phyloP scores from a whole-genome alignment of 1,140 invertebrate species.

The Lethocerus indicus region DNA sequence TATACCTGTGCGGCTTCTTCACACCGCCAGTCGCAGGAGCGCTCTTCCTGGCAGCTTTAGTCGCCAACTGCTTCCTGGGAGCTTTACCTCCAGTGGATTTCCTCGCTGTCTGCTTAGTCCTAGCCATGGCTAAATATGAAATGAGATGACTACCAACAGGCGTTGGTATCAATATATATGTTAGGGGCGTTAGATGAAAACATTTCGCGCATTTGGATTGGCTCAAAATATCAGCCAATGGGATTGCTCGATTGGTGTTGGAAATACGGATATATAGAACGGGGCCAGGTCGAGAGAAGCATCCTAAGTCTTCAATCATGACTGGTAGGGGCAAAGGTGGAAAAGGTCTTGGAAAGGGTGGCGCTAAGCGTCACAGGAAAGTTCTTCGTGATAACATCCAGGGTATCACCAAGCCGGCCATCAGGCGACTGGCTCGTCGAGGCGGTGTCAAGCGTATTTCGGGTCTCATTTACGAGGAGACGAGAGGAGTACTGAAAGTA shows the following conservation, averaged over 20 bases:
- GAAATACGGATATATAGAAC: background rate
- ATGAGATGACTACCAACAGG: no score
- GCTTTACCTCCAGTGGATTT: conserved; percentile 75
- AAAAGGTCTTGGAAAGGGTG: conserved; percentile 48
- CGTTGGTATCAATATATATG: no score
- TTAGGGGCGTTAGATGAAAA: no score
- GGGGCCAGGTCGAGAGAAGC: background rate
- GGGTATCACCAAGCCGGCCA: conserved; percentile 51
- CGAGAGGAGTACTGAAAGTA: conserved; percentile 44
- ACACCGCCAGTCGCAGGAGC: conserved; percentile 56
- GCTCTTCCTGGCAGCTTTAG: conserved; percentile 57
- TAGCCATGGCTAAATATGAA: conserved; percentile 42
- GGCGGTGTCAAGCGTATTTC: conserved; percentile 57
- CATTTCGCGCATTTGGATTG: no score
- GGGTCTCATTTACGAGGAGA: conserved; percentile 38
- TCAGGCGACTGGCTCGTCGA: conserved; percentile 37
- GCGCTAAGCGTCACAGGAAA: conserved; percentile 49
- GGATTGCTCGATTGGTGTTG: background rate
- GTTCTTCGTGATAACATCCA: conserved; percentile 55
- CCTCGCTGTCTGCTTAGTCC: conserved; percentile 79
- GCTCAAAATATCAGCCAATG: no score
- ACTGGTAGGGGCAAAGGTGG: conserved; percentile 46
- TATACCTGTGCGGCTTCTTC: conserved; percentile 58
- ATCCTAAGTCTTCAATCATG: conserved; percentile 27
- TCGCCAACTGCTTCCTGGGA: conserved; percentile 71